phyloP scores from a whole-genome alignment of 1,140 invertebrate genomes.

The Euwallacea fornicatus region DNA sequence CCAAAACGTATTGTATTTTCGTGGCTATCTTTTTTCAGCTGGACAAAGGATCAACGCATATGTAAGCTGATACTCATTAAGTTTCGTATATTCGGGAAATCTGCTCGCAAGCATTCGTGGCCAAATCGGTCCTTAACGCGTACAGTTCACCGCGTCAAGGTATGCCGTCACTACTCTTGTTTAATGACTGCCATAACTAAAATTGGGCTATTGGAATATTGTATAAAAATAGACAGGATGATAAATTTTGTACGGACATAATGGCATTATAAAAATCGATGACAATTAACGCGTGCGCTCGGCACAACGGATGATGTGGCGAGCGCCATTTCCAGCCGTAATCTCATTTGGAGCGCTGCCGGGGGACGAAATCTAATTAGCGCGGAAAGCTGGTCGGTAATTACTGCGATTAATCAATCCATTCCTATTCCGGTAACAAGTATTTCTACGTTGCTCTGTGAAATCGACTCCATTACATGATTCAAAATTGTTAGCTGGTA shows the following conservation, averaged over 20 bases:
- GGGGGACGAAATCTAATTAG: slow-evolving; percentile 55
- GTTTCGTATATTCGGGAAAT: neutral
- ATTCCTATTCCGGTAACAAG: slow-evolving; percentile 49
- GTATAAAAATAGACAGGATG: slow-evolving; percentile 38
- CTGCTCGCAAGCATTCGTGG: too few species aligned
- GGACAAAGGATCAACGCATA: neutral
- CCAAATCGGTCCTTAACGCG: too few species aligned
- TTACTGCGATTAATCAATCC: slow-evolving; percentile 54
- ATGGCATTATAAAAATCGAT: slow-evolving; percentile 54
- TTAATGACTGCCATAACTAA: neutral
- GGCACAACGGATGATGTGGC: slow-evolving; percentile 46
- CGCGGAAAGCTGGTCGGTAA: slow-evolving; percentile 54
- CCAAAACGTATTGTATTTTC: neutral
- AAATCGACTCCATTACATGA: neutral
- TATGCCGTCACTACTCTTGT: too few species aligned
- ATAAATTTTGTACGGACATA: slow-evolving; percentile 51
- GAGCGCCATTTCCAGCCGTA: slow-evolving; percentile 51
- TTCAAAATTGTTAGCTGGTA: too few species aligned
- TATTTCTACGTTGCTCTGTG: slow-evolving; percentile 40
- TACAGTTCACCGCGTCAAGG: too few species aligned
- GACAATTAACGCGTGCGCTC: slow-evolving; percentile 53
- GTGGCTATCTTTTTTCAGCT: neutral
- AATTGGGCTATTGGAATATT: slow-evolving; percentile 10
- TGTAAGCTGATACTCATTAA: too few species aligned
- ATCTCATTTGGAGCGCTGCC: slow-evolving; percentile 51